These are phyloP conservation scores for Drosophila incognita DNA, from an alignment of 2,888 invertebrate species.

Conservation along the genomic window DNA sequence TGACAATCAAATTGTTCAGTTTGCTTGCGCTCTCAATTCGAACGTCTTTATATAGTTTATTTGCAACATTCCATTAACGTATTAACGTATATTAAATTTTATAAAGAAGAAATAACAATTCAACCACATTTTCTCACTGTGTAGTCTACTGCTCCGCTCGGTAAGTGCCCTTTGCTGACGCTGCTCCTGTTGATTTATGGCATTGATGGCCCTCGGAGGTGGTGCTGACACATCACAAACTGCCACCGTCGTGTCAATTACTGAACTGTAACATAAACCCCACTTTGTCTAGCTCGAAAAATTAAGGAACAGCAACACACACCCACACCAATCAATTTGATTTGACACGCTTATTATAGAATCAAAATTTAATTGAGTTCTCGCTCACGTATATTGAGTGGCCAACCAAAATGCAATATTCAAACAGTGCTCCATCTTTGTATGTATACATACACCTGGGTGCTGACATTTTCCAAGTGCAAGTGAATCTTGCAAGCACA, in stretches of 20 bases:
- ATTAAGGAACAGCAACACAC: slow-evolving; percentile 11
- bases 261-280: slow-evolving; percentile 44
- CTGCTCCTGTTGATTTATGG: slow-evolving; percentile 69
- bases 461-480: slow-evolving; percentile 20
- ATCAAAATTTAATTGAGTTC: slow-evolving; percentile 62
- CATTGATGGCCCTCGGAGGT: slow-evolving; percentile 21
- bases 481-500: slow-evolving; percentile 53
- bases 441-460: slow-evolving; percentile 2
- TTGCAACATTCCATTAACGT: background rate
- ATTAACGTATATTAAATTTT: background rate
- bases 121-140: background rate
- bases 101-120: background rate
- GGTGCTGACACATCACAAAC: slow-evolving; percentile 17
- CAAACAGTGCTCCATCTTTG: slow-evolving; percentile 12
- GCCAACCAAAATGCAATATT: slow-evolving; percentile 48
- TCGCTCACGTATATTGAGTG: slow-evolving; percentile 27
- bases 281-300: slow-evolving; percentile 35
- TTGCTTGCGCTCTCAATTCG: background rate
- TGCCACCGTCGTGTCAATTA: slow-evolving; percentile 18
- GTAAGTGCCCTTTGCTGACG: slow-evolving; percentile 11
- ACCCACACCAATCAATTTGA: slow-evolving; percentile 61
- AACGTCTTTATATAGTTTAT: background rate
- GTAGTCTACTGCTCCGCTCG: background rate
- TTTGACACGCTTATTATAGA: slow-evolving; percentile 57
- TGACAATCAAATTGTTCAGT: background rate